A percentile compares a stretch with the other conserved stretches of the same genome.
Conservation (phyloP, 2,113 vertebrate genomes). For the Morone chrysops region DNA sequence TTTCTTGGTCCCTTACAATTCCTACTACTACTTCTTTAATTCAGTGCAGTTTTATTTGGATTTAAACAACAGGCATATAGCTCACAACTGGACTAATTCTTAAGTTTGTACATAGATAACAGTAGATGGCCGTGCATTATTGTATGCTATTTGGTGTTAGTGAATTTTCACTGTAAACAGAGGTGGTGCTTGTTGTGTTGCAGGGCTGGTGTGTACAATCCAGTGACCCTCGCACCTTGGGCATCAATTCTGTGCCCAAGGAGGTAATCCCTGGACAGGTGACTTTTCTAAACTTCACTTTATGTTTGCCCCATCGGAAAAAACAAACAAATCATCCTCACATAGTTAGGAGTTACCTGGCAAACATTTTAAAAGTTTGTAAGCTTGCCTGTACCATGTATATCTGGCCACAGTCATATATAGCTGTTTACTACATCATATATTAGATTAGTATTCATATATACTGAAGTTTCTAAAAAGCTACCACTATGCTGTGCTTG, state of each 20-base stretch:
- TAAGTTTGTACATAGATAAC: not conserved
- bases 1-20: not conserved
- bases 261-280: slow-evolving; percentile 89
- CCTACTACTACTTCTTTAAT: not conserved
- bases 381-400: not conserved
- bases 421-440: slow-evolving; percentile 4
- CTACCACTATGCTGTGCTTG: not conserved
- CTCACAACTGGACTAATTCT: not conserved
- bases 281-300: slow-evolving; percentile 53
- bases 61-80: not conserved
- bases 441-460: no score
- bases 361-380: not conserved
- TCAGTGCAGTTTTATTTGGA: not conserved
- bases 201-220: slow-evolving; percentile 89
- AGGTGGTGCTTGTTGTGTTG: slow-evolving; percentile 76
- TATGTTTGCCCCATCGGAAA: not conserved
- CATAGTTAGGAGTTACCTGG: not conserved
- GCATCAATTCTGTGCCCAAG: slow-evolving; percentile 85
- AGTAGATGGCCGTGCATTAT: not conserved
- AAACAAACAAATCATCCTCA: not conserved
- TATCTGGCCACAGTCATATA: slow-evolving; percentile 5
- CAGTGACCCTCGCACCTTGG: slow-evolving; percentile 82
- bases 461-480: not conserved
- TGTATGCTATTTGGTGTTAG: not conserved
- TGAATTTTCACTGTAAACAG: slow-evolving; percentile 21